These are phyloP conservation scores for Petrocephalus zakoni DNA, from an alignment of 2,113 vertebrate species.

Conservation along the genomic window DNA sequence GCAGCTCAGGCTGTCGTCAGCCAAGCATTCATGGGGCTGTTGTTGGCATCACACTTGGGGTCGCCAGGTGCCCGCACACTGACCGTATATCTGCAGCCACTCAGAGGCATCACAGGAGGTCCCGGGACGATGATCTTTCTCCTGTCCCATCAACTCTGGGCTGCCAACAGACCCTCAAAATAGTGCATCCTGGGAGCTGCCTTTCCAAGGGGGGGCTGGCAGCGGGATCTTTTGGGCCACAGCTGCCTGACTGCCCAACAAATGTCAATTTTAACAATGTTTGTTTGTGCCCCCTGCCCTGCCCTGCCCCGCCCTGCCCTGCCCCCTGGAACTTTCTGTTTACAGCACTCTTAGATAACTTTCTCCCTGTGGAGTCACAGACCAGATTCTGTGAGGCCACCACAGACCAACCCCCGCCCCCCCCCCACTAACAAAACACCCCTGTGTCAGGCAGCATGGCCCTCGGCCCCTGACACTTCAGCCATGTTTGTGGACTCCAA, in stretches of 20 bases:
- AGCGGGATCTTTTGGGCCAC: neutral
- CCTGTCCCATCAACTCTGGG: neutral
- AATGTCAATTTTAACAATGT: slow-evolving; percentile 34
- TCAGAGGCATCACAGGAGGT: neutral
- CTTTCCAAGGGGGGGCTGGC: neutral
- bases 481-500: slow-evolving; percentile 47
- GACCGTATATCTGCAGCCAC: neutral
- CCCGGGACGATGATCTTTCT: neutral
- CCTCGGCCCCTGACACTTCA: slow-evolving; percentile 47
- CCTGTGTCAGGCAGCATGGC: slow-evolving; percentile 45
- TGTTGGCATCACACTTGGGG: neutral
- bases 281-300: slow-evolving; percentile 43
- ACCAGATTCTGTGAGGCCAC: slow-evolving; percentile 49
- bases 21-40: neutral
- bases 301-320: slow-evolving; percentile 26
- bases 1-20: neutral
- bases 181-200: neutral
- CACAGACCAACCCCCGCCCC: slow-evolving; percentile 20
- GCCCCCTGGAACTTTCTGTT: slow-evolving; percentile 53
- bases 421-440: slow-evolving; percentile 46
- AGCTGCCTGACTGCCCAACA: neutral
- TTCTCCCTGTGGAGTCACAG: slow-evolving; percentile 57
- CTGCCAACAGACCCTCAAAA: neutral
- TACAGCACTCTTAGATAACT: slow-evolving; percentile 53
- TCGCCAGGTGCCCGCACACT: neutral